These are phyloP conservation scores for Ptyas mucosa DNA, from an alignment of 2,113 vertebrate genomes.

Conservation along the genomic window DNA sequence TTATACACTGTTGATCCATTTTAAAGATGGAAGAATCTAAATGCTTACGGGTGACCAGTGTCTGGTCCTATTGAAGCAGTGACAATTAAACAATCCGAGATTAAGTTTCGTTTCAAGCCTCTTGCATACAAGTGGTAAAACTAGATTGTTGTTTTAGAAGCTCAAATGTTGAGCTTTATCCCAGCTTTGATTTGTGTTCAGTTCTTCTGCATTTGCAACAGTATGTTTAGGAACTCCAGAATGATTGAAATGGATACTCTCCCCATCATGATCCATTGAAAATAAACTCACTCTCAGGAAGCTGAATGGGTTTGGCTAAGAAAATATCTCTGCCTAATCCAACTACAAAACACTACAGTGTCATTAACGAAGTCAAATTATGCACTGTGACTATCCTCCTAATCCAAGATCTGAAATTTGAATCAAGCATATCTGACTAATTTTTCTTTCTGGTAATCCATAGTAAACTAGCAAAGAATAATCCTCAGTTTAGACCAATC, in stretches of 20 bases:
- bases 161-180: not conserved
- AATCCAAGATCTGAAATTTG: not conserved
- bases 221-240: slow-evolving; percentile 32
- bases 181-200: not conserved
- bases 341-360: not conserved
- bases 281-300: not conserved
- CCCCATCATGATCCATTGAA: not conserved
- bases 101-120: not conserved
- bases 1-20: slow-evolving; percentile 26
- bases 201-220: slow-evolving; percentile 18
- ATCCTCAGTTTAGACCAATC: rapidly evolving
- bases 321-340: not conserved
- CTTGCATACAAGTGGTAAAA: not conserved
- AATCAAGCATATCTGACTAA: not conserved
- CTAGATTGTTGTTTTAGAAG: not conserved
- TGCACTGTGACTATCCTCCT: slow-evolving; percentile 11
- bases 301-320: not conserved
- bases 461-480: not conserved
- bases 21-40: slow-evolving; percentile 33
- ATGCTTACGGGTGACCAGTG: not conserved
- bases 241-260: not conserved
- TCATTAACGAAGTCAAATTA: not conserved
- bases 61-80: not conserved
- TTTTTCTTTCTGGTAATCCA: not conserved
- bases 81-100: not conserved